phyloP scores from a whole-genome alignment of 1,140 invertebrate species.

The Saccostrea glomerata region DNA sequence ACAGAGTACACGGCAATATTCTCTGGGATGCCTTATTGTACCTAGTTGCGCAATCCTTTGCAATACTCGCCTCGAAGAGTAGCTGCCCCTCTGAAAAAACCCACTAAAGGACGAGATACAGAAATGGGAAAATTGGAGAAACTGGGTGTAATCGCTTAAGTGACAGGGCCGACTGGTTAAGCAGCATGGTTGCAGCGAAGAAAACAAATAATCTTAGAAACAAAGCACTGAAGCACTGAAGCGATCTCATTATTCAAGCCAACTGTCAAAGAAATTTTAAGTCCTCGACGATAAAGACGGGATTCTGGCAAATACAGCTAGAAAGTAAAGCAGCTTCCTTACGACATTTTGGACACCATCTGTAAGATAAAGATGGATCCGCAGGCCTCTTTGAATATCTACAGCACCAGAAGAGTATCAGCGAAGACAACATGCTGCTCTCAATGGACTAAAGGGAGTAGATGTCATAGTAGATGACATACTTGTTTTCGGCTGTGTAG shows the following conservation, averaged over 20 bases:
- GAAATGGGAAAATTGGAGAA: slow-evolving; percentile 49
- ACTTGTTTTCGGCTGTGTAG: slow-evolving; percentile 54
- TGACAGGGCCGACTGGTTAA: slow-evolving; percentile 78
- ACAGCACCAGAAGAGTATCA: slow-evolving; percentile 57
- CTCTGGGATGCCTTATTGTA: too few relatives aligned
- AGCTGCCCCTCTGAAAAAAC: slow-evolving; percentile 40
- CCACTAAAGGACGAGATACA: slow-evolving; percentile 54
- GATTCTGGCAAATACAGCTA: slow-evolving; percentile 73
- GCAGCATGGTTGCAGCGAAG: slow-evolving; percentile 77
- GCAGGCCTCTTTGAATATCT: slow-evolving; percentile 54
- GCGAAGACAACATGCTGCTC: slow-evolving; percentile 44
- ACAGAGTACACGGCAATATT: too few relatives aligned
- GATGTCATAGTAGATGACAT: slow-evolving; percentile 66
- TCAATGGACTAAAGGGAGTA: slow-evolving; percentile 55
- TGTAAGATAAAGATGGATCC: slow-evolving; percentile 55
- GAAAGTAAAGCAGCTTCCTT: slow-evolving; percentile 52
- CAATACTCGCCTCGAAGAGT: slow-evolving; percentile 50
- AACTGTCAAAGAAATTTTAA: slow-evolving; percentile 72
- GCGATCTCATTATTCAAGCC: slow-evolving; percentile 48
- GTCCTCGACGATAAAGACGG: slow-evolving; percentile 79
- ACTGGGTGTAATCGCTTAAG: neutral
- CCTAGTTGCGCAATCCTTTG: slow-evolving; percentile 43
- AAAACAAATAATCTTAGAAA: slow-evolving; percentile 73
- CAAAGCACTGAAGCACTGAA: slow-evolving; percentile 51
- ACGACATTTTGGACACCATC: slow-evolving; percentile 61